Conservation (phyloP, 2,888 invertebrate genomes). For the Orchesellides sinensis region DNA sequence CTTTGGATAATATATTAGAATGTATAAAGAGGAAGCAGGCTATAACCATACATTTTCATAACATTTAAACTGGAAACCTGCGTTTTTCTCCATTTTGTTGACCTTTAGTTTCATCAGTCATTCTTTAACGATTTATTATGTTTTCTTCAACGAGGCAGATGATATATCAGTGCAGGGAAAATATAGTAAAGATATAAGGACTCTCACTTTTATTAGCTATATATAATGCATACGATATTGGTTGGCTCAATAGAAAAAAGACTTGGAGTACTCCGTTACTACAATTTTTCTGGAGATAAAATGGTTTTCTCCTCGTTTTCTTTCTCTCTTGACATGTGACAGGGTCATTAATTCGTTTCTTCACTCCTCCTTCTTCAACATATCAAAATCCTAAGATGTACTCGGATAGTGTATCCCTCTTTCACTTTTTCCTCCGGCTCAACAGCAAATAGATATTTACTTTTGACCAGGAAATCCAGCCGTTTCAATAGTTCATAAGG, state of each 20-base stretch:
- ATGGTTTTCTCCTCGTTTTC: constrained; percentile 29
- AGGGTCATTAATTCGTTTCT: constrained; percentile 61
- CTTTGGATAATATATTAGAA: not conserved
- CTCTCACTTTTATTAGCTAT: too few relatives aligned
- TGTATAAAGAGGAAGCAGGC: not conserved
- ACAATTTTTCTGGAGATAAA: constrained; percentile 11
- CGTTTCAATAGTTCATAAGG: not conserved
- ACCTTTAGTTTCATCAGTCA: constrained; percentile 64
- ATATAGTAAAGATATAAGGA: too few relatives aligned
- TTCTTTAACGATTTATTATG: constrained; percentile 43
- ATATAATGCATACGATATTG: not conserved
- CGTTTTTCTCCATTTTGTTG: constrained; percentile 44
- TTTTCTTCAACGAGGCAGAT: too few relatives aligned
- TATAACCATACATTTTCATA: constrained; percentile 55
- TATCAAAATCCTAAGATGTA: not conserved
- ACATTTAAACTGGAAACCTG: constrained; percentile 27
- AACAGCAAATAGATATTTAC: constrained; percentile 47
- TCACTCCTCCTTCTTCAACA: not conserved
- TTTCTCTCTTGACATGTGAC: constrained; percentile 54
- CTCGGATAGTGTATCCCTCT: constrained; percentile 4
- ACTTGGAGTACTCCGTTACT: not conserved
- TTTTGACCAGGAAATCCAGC: constrained; percentile 35
- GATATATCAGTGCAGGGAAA: too few relatives aligned
- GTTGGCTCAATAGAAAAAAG: not conserved
- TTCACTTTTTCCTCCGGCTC: constrained; percentile 20